A percentile compares a stretch with the other conserved stretches of the same genome.
Conservation (phyloP, 2,888 invertebrate species). For the Strigamia crassipes region DNA sequence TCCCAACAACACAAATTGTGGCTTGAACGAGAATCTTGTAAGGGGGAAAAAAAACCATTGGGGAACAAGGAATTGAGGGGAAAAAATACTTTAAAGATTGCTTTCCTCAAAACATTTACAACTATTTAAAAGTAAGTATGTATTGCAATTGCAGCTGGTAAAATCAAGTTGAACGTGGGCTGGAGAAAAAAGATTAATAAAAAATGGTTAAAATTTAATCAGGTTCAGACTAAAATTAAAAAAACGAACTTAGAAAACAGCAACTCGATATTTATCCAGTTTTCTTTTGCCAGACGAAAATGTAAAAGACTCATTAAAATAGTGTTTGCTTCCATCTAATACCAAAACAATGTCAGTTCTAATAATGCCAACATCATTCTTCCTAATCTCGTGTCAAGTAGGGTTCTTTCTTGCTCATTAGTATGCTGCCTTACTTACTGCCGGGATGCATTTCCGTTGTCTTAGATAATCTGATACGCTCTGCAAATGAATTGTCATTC, state of each 20-base stretch:
- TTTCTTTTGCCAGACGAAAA: not conserved
- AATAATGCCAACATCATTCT: conserved; percentile 10
- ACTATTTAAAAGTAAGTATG: not conserved
- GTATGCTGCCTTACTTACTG: not conserved
- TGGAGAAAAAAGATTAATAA: too few species aligned
- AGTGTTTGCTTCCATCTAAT: not conserved
- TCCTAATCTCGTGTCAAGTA: conserved; percentile 1
- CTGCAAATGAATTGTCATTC: conserved; percentile 10
- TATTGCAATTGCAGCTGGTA: not conserved
- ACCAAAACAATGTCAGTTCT: not conserved
- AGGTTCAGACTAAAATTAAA: too few species aligned
- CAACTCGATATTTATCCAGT: too few species aligned
- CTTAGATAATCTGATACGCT: not conserved
- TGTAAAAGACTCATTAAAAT: conserved; percentile 1
- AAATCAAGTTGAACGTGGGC: not conserved
- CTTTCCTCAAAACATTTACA: not conserved
- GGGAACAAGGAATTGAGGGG: not conserved
- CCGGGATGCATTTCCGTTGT: not conserved
- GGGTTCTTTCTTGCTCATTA: not conserved
- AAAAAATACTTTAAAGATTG: not conserved
- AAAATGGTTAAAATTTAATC: too few species aligned
- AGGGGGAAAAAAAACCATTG: not conserved
- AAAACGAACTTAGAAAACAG: too few species aligned
- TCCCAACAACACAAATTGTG: conserved; percentile 4
- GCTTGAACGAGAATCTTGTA: not conserved